Percentiles rank a stretch among this genome's conserved stretches.
Evolutionary conservation across 2,888 invertebrate genomes (phyloP).

Genomic region (Hoplodrina ambigua): DNA sequence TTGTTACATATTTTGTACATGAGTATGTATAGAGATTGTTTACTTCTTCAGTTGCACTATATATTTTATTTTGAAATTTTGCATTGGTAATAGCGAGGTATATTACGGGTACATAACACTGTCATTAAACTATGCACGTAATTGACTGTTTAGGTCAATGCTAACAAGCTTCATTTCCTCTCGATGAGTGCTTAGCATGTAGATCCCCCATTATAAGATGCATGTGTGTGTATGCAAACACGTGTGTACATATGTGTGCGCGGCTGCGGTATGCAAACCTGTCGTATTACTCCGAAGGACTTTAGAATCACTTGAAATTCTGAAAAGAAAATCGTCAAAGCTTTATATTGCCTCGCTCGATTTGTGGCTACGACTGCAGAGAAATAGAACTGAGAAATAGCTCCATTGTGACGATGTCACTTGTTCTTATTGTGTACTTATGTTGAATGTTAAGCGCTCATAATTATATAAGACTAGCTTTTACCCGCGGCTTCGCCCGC

Average conservation of each 20-base stretch:
- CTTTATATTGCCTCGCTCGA: slow-evolving; percentile 85
- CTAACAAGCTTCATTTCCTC: slow-evolving; percentile 35
- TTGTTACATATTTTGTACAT: too few relatives aligned
- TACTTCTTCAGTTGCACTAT: too few relatives aligned
- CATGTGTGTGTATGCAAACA: slow-evolving; percentile 9
- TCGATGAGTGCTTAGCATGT: slow-evolving; percentile 38
- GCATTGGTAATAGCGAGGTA: too few relatives aligned
- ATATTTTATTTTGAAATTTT: too few relatives aligned
- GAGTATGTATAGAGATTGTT: too few relatives aligned
- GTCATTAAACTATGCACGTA: background rate
- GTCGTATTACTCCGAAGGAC: slow-evolving; percentile 79
- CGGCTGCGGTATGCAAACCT: slow-evolving; percentile 69
- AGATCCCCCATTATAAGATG: slow-evolving; percentile 46
- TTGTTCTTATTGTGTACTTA: background rate
- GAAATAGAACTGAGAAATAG: slow-evolving; percentile 15
- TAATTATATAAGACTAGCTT: background rate
- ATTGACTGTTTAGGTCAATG: slow-evolving; percentile 8
- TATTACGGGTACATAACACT: background rate
- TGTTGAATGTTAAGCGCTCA: background rate
- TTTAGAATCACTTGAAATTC: slow-evolving; percentile 88
- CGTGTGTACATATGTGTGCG: slow-evolving; percentile 23
- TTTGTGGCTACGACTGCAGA: slow-evolving; percentile 69
- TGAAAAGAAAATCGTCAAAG: slow-evolving; percentile 89
- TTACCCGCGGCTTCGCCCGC: too few relatives aligned
- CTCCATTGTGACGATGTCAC: slow-evolving; percentile 1